Percentiles rank a stretch among this genome's conserved stretches.
These are phyloP conservation scores for Heterotilapia buettikoferi DNA, from an alignment of 2,113 vertebrate species.

Conservation along the genomic window DNA sequence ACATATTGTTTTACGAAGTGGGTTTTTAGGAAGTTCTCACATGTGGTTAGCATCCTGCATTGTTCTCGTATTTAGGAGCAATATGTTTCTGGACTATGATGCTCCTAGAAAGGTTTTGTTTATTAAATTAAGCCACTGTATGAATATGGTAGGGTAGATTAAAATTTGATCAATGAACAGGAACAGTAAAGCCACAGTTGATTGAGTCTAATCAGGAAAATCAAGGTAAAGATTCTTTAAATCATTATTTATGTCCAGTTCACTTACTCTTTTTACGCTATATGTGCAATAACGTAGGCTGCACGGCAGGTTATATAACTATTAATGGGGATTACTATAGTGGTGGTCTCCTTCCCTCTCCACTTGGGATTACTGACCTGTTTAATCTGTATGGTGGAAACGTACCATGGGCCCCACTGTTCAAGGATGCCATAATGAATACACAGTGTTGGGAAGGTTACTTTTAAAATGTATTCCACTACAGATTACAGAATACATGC, in stretches of 20 bases:
- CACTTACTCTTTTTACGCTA: neutral
- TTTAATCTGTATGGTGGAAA: neutral
- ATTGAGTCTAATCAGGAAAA: neutral
- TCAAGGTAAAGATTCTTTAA: neutral
- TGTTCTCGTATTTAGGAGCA: neutral
- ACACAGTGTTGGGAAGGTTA: neutral
- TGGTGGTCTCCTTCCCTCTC: neutral
- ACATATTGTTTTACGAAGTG: neutral
- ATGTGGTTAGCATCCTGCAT: constrained; percentile 16
- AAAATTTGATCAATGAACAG: neutral
- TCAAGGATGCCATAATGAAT: neutral
- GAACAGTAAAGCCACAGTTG: neutral
- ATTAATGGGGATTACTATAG: neutral
- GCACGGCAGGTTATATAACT: neutral
- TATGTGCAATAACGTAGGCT: neutral
- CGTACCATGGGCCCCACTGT: neutral
- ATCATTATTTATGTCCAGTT: neutral
- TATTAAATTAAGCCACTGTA: neutral
- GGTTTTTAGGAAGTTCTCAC: neutral
- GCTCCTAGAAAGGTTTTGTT: neutral
- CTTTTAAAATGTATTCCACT: neutral
- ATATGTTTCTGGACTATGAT: neutral
- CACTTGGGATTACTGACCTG: neutral
- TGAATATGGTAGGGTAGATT: neutral
- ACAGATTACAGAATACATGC: neutral